Percentiles rank a stretch among this genome's conserved stretches.
Conservation (phyloP, 2,113 vertebrate species). For the Damaliscus lunatus region DNA sequence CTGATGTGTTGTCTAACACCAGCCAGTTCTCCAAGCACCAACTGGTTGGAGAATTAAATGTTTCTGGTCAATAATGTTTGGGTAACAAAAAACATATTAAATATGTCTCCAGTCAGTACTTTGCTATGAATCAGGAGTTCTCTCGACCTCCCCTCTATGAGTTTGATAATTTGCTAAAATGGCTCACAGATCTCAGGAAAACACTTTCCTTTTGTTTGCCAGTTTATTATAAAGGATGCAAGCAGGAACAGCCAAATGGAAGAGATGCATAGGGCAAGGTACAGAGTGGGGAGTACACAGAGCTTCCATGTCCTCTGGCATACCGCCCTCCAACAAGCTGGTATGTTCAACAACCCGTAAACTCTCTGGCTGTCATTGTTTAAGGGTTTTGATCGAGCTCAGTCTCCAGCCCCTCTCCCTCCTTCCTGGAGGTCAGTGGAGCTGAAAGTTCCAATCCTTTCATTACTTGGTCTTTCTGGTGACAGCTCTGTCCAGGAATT, state of each 20-base stretch:
- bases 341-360: neutral
- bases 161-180: neutral
- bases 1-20: neutral
- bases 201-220: neutral
- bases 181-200: neutral
- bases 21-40: neutral
- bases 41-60: neutral
- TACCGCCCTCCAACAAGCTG: neutral
- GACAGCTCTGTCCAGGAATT: neutral
- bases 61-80: neutral
- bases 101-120: neutral
- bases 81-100: neutral
- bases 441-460: neutral
- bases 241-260: neutral
- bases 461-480: neutral
- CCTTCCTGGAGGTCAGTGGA: neutral
- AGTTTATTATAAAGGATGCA: neutral
- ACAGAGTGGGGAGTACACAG: no score
- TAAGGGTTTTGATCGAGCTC: neutral
- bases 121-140: neutral
- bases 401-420: neutral
- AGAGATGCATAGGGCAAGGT: neutral
- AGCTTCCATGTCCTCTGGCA: neutral
- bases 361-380: neutral
- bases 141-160: neutral